Percentiles rank a stretch among this genome's conserved stretches.
These are phyloP conservation scores for Gulo gulo DNA, from an alignment of 2,113 vertebrate genomes.

Conservation along the genomic window DNA sequence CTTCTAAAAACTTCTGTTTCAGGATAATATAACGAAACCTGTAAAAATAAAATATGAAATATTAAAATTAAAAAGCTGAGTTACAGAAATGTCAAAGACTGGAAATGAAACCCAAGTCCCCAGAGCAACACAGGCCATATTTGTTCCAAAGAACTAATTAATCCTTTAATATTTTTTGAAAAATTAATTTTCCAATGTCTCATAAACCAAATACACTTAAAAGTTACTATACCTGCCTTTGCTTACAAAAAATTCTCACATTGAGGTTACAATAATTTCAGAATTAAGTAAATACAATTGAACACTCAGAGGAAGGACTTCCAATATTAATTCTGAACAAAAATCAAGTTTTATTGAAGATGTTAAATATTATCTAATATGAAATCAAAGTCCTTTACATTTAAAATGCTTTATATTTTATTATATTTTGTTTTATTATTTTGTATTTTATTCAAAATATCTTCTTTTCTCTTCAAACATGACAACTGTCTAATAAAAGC, in stretches of 20 bases:
- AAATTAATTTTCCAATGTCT: background rate
- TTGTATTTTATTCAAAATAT: background rate
- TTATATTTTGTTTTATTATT: background rate
- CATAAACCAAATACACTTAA: background rate
- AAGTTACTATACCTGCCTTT: background rate
- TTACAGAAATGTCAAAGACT: background rate
- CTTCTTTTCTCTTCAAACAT: background rate
- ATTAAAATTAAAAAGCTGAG: conserved; percentile 24
- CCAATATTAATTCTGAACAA: conserved; percentile 35
- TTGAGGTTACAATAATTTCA: conserved; percentile 25
- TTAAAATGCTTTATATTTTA: background rate
- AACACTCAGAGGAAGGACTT: background rate
- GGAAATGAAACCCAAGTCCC: background rate
- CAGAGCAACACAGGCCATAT: background rate
- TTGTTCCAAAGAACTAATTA: background rate
- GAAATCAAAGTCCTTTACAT: conserved; percentile 12
- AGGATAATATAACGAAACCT: conserved; percentile 97
- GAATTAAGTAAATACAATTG: background rate
- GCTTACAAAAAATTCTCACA: conserved; percentile 16
- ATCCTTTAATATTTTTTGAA: background rate
- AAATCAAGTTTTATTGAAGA: conserved; percentile 30
- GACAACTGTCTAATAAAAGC: background rate
- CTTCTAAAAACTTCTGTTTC: conserved; percentile 98
- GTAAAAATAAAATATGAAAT: conserved; percentile 62
- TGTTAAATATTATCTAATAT: conserved; percentile 25